Evolutionary conservation across 2,113 vertebrate species (phyloP).

Genomic region (Passer montanus): DNA sequence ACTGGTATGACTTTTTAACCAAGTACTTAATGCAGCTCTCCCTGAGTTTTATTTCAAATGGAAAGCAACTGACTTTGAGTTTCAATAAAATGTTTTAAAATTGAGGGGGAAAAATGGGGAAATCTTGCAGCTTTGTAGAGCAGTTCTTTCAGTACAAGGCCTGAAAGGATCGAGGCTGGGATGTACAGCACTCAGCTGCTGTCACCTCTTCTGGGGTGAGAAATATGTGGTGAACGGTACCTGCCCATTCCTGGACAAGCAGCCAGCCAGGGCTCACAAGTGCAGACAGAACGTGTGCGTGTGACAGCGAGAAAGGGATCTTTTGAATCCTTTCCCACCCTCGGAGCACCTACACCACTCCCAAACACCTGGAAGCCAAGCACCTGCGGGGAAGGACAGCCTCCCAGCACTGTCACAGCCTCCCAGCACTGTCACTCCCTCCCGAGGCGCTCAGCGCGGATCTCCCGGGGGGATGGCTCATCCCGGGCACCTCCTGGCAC

Average conservation of each 20-base stretch:
- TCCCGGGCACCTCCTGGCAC: background rate
- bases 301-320: background rate
- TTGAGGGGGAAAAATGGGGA: rapidly evolving
- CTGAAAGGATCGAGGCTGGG: background rate
- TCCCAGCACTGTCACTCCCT: background rate
- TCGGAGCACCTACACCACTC: background rate
- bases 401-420: background rate
- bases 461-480: background rate
- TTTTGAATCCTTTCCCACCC: background rate
- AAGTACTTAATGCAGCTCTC: background rate
- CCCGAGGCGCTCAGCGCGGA: background rate
- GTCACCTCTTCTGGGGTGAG: background rate
- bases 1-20: background rate
- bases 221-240: background rate
- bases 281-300: rapidly evolving
- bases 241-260: background rate
- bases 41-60: background rate
- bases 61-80: background rate
- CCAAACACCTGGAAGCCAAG: background rate
- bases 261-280: background rate
- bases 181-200: background rate
- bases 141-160: background rate
- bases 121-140: background rate
- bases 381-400: background rate
- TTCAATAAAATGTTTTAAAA: background rate